Evolutionary conservation across 2,797 vertebrate species (phyloP).

Genomic region (Momotus momota): DNA sequence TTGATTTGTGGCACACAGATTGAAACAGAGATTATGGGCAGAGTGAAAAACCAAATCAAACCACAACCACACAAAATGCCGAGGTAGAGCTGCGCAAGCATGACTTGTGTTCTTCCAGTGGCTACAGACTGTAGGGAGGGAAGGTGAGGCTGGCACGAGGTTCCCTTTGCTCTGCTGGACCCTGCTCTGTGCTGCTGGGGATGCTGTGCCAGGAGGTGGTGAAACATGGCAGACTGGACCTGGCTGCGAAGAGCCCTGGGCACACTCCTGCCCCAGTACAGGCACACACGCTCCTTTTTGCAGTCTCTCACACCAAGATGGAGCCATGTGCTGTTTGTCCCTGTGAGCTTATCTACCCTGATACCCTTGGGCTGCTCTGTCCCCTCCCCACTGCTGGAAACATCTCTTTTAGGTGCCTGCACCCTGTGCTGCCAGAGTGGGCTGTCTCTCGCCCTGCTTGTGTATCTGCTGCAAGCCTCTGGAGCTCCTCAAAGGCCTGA

Average conservation of each 20-base stretch:
- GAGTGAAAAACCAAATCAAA: neutral
- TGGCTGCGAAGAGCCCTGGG: rapidly evolving
- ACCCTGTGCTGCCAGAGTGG: neutral
- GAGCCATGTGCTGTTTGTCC: rapidly evolving
- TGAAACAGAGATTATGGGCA: neutral
- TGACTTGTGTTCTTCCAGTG: neutral
- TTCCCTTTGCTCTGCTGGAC: neutral
- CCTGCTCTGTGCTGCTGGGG: neutral
- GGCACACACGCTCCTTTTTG: neutral
- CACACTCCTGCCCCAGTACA: neutral
- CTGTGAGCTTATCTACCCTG: neutral
- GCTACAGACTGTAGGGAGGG: neutral
- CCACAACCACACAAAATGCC: neutral
- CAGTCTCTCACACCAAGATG: neutral
- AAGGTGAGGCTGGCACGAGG: rapidly evolving
- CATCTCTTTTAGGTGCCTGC: neutral
- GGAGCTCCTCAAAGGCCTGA: neutral
- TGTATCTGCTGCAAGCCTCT: neutral
- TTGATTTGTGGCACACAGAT: rapidly evolving
- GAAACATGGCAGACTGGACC: neutral
- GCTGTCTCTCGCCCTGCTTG: neutral
- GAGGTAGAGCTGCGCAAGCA: neutral
- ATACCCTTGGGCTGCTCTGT: neutral
- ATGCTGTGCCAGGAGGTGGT: neutral
- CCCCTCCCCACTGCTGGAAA: neutral